A percentile compares a stretch with the other conserved stretches of the same genome.
These are phyloP conservation scores for Drosophila pseudoobscura DNA, from an alignment of 1,140 invertebrate species.

Conservation along the genomic window DNA sequence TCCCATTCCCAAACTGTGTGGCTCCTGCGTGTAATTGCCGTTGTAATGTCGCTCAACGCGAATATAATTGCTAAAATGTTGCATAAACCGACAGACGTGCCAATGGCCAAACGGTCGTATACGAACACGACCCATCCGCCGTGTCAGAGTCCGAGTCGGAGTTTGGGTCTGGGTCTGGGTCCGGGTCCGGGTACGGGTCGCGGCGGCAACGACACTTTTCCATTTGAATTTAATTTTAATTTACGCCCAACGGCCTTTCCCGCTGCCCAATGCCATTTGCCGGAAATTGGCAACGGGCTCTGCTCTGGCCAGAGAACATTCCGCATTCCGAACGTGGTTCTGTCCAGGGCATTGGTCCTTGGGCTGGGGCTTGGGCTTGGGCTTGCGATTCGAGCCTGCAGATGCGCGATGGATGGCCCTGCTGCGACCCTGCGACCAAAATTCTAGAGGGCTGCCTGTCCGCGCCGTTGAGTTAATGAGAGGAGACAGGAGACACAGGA, in stretches of 20 bases:
- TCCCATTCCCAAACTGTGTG: conserved; percentile 32
- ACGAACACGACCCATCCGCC: background rate
- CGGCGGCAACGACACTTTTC: conserved; percentile 67
- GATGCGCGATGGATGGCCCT: conserved; percentile 1
- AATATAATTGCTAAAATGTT: conserved; percentile 82
- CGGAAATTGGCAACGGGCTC: conserved; percentile 76
- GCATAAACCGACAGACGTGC: conserved; percentile 72
- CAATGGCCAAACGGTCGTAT: conserved; percentile 49
- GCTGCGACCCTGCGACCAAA: conserved; percentile 25
- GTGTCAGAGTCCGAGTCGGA: background rate
- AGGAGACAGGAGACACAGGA: conserved; percentile 32
- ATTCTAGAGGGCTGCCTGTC: conserved; percentile 44
- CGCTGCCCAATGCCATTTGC: conserved; percentile 43
- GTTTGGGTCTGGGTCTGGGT: background rate
- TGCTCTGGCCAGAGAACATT: conserved; percentile 41
- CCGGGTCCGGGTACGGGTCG: conserved; percentile 10
- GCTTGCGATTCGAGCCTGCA: conserved; percentile 15
- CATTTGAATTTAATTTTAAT: conserved; percentile 82
- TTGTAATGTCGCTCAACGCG: conserved; percentile 79
- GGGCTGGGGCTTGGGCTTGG: background rate
- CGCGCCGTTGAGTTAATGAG: conserved; percentile 76
- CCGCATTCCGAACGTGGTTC: conserved; percentile 44
- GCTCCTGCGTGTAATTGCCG: conserved; percentile 78
- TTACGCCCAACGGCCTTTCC: conserved; percentile 66
- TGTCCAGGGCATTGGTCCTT: conserved; percentile 6